phyloP scores from a whole-genome alignment of 2,113 vertebrate genomes.

The Hypomesus transpacificus region DNA sequence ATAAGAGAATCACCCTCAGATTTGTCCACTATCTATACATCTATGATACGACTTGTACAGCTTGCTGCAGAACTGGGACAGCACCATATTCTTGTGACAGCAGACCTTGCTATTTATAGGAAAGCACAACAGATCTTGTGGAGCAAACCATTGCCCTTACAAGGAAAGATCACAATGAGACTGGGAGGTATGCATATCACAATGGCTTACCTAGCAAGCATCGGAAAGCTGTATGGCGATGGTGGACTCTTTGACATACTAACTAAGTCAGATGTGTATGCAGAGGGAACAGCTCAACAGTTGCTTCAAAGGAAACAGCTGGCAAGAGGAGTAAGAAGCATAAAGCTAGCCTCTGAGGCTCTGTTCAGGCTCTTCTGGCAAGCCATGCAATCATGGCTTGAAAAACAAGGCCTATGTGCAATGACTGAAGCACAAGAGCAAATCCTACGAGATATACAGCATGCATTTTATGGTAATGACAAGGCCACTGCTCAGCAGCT shows the following conservation, averaged over 20 bases:
- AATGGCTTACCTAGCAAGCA: conserved; percentile 14
- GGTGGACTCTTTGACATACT: conserved; percentile 7
- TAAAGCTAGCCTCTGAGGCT: conserved; percentile 2
- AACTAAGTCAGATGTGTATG: conserved; percentile 14
- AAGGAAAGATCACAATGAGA: conserved; percentile 15
- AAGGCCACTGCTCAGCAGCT: too few relatives aligned
- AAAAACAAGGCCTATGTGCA: conserved; percentile 12
- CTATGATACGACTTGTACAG: conserved; percentile 17
- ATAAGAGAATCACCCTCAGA: conserved; percentile 26
- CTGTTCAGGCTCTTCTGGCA: conserved; percentile 10
- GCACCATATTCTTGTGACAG: conserved; percentile 25
- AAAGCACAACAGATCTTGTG: conserved; percentile 27
- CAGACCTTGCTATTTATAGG: neutral
- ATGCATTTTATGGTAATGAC: too few relatives aligned
- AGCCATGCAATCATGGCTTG: conserved; percentile 12
- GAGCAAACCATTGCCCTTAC: conserved; percentile 19
- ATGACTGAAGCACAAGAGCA: conserved; percentile 10
- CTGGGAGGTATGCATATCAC: conserved; percentile 17
- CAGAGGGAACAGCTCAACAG: conserved; percentile 9
- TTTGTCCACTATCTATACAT: conserved; percentile 16
- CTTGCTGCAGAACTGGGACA: conserved; percentile 20
- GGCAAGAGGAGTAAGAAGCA: conserved; percentile 15
- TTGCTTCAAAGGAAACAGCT: conserved; percentile 17
- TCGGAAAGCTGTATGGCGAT: conserved; percentile 14
- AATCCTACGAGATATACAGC: neutral